Evolutionary conservation across 2,113 vertebrate species (phyloP).

Genomic region (Ophthalmolycus amberensis): DNA sequence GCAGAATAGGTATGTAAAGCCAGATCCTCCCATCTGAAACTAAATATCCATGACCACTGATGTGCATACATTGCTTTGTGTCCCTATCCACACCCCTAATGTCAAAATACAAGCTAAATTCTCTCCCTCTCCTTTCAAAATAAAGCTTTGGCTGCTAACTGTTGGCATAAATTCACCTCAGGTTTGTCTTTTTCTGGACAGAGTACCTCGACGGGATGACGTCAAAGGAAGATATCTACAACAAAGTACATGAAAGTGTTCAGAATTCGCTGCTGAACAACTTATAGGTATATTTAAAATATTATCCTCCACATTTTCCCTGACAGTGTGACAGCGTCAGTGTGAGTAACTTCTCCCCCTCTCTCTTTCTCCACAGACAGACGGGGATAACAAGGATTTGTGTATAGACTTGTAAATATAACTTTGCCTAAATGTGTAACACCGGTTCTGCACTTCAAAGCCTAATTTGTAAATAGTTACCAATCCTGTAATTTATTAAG

Average conservation of each 20-base stretch:
- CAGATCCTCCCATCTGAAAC: not conserved
- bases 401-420: conserved; percentile 87
- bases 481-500: conserved; percentile 72
- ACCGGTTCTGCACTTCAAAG: conserved; percentile 50
- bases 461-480: conserved; percentile 81
- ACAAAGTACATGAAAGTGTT: conserved; percentile 76
- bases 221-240: conserved; percentile 80
- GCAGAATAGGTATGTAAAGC: conserved; percentile 70
- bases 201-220: conserved; percentile 83
- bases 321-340: not conserved
- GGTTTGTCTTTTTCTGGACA: conserved; percentile 34
- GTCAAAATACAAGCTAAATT: not conserved
- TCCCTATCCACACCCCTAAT: not conserved
- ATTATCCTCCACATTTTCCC: not conserved
- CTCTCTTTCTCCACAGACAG: conserved; percentile 62
- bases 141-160: not conserved
- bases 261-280: conserved; percentile 84
- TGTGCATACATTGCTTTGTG: not conserved
- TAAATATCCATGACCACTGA: not conserved
- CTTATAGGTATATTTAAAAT: conserved; percentile 77
- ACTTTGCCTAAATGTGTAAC: conserved; percentile 51
- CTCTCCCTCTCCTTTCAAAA: not conserved
- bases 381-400: conserved; percentile 48
- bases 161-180: not conserved
- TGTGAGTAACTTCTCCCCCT: not conserved